A percentile compares a stretch with the other conserved stretches of the same genome.
These are phyloP conservation scores for Atrina japonica DNA, from an alignment of 2,888 invertebrate species.

Conservation along the genomic window DNA sequence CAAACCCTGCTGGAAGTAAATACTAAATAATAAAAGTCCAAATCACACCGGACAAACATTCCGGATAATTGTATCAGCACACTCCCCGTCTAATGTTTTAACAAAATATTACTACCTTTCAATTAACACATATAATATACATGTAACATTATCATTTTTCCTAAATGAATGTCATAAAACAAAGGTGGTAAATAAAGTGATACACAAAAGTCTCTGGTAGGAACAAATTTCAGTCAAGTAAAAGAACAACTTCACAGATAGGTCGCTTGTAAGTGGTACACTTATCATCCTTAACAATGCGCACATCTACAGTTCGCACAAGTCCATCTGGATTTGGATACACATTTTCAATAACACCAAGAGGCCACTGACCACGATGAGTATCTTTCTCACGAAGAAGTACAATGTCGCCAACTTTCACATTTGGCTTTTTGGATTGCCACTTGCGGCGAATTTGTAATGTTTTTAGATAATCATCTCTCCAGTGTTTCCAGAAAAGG, in stretches of 20 bases:
- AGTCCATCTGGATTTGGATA: conserved; percentile 36
- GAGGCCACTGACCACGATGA: conserved; percentile 43
- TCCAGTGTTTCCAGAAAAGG: conserved; percentile 43
- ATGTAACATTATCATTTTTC: no score
- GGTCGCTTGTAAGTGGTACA: conserved; percentile 19
- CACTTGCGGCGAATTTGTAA: conserved; percentile 40
- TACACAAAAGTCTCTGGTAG: no score
- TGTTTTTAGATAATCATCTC: conserved; percentile 38
- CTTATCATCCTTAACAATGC: conserved; percentile 18
- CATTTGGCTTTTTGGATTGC: conserved; percentile 16
- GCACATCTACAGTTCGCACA: conserved; percentile 34
- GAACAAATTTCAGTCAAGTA: no score
- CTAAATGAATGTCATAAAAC: no score
- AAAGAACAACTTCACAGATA: conserved; percentile 22
- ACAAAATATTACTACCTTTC: no score
- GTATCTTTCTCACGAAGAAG: conserved; percentile 34
- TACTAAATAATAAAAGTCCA: no score
- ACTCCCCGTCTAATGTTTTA: no score
- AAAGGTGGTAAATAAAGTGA: no score
- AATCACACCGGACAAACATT: no score
- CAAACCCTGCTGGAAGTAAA: no score
- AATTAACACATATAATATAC: no score
- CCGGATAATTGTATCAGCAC: no score
- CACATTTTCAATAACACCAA: conserved; percentile 36
- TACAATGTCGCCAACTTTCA: conserved; percentile 48